These are phyloP conservation scores for Silurus asotus DNA, from an alignment of 2,113 vertebrate species.

Conservation along the genomic window DNA sequence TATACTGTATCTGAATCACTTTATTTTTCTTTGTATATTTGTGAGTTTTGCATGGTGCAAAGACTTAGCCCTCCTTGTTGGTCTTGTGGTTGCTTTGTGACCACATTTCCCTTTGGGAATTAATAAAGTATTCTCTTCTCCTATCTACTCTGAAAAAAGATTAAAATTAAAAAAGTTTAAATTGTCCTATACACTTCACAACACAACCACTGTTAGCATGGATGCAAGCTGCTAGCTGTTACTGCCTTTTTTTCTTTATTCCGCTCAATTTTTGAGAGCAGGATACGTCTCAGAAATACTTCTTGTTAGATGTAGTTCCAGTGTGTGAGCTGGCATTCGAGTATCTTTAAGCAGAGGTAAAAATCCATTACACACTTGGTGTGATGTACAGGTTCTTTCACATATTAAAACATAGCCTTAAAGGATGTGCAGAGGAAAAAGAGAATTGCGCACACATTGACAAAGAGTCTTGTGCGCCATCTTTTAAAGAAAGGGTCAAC, in stretches of 20 bases:
- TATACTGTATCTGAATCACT: too few relatives aligned
- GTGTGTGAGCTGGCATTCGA: constrained; percentile 24
- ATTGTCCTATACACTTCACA: not conserved
- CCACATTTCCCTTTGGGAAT: too few relatives aligned
- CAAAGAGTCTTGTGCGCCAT: not conserved
- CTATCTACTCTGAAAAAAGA: too few relatives aligned
- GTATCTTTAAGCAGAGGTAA: constrained; percentile 29
- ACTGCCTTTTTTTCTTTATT: not conserved
- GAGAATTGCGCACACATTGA: constrained; percentile 30
- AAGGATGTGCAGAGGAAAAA: constrained; percentile 39
- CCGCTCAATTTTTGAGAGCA: constrained; percentile 9
- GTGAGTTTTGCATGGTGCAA: too few relatives aligned
- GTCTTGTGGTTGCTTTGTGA: too few relatives aligned
- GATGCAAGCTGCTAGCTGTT: not conserved
- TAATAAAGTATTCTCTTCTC: too few relatives aligned
- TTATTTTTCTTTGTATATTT: too few relatives aligned
- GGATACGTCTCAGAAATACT: not conserved
- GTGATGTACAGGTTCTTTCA: not conserved
- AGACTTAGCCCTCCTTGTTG: too few relatives aligned
- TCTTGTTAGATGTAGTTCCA: not conserved
- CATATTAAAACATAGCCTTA: not conserved
- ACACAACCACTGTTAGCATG: constrained; percentile 42
- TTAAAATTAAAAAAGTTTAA: not conserved
- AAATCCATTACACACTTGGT: constrained; percentile 49
- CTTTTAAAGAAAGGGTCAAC: not conserved